These are phyloP conservation scores for Poecile atricapillus DNA, from an alignment of 2,113 vertebrate species.

Conservation along the genomic window DNA sequence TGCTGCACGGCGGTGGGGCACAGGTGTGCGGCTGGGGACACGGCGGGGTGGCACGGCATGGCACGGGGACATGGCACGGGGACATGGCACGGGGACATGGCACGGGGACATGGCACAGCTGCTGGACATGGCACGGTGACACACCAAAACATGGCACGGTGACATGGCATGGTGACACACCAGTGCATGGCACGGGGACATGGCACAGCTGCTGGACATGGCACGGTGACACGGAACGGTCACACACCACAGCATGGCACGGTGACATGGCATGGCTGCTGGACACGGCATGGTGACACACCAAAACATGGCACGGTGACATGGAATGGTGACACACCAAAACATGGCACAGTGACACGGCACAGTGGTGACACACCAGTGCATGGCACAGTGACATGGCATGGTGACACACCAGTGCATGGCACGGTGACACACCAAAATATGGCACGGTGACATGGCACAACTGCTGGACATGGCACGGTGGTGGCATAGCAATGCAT, in stretches of 20 bases:
- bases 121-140: not conserved
- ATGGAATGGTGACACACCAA: not conserved
- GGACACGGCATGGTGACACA: not conserved
- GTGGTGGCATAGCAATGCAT: too few relatives aligned
- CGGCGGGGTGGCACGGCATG: not conserved
- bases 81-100: not conserved
- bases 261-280: not conserved
- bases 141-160: not conserved
- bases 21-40: accelerated
- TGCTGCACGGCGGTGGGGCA: not conserved
- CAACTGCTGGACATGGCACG: not conserved
- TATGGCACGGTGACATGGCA: not conserved
- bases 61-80: not conserved
- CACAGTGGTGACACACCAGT: not conserved
- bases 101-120: not conserved
- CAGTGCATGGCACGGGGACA: not conserved
- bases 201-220: not conserved
- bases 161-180: not conserved
- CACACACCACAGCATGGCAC: not conserved
- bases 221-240: not conserved
- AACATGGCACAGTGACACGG: not conserved
- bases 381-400: not conserved
- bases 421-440: not conserved
- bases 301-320: not conserved
- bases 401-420: accelerated